phyloP scores from a whole-genome alignment of 2,888 invertebrate species.

The Eugnorisma glareosa region DNA sequence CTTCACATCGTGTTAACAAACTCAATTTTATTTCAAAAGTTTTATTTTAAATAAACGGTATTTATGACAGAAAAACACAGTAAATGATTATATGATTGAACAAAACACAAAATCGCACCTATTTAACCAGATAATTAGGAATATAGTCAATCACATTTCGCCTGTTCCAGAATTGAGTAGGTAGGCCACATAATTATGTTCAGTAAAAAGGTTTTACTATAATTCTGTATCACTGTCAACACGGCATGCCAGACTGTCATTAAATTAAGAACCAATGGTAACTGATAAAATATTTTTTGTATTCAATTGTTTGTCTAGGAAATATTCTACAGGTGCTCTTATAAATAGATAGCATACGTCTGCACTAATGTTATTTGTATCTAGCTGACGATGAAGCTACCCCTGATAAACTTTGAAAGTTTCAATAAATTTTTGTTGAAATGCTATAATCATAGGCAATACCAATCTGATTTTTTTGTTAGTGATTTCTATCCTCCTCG shows the following conservation, averaged over 20 bases:
- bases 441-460: background rate
- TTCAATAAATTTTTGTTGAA: background rate
- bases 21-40: background rate
- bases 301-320: too few species aligned
- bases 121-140: too few species aligned
- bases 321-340: background rate
- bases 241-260: background rate
- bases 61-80: background rate
- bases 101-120: background rate
- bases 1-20: background rate
- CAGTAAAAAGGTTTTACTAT: too few species aligned
- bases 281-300: too few species aligned
- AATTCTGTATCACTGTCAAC: background rate
- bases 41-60: background rate
- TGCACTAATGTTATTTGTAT: background rate
- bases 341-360: background rate
- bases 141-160: background rate
- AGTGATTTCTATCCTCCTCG: constrained; percentile 11
- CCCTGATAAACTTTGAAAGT: background rate
- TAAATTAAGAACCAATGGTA: background rate
- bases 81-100: background rate
- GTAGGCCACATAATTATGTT: too few species aligned
- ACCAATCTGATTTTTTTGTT: background rate
- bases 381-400: background rate
- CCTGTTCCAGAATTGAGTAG: too few species aligned